These are phyloP conservation scores for Channa argus DNA, from an alignment of 2,113 vertebrate species.

Conservation along the genomic window DNA sequence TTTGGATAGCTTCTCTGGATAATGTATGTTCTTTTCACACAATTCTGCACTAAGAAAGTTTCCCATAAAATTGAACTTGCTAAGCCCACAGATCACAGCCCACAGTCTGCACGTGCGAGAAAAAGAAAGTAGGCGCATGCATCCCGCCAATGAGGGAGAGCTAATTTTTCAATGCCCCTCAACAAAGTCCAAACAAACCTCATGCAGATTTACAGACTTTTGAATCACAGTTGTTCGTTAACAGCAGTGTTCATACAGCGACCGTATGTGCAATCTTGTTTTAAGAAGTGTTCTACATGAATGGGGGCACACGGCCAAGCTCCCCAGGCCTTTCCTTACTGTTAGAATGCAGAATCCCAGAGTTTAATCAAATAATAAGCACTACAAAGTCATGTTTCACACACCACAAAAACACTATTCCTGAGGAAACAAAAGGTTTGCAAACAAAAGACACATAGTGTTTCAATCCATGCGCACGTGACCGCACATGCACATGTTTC, in stretches of 20 bases:
- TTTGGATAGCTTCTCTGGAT: slow-evolving; percentile 69
- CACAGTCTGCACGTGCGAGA: slow-evolving; percentile 38
- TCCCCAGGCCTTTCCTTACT: slow-evolving; percentile 46
- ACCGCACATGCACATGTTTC: slow-evolving; percentile 8
- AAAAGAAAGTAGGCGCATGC: slow-evolving; percentile 21
- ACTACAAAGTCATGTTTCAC: slow-evolving; percentile 35
- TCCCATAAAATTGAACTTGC: slow-evolving; percentile 52
- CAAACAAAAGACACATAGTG: slow-evolving; percentile 45
- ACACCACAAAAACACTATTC: slow-evolving; percentile 9
- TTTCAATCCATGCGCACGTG: background rate
- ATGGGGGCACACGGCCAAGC: slow-evolving; percentile 48
- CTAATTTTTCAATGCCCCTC: background rate
- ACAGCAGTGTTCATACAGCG: background rate
- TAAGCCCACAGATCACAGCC: slow-evolving; percentile 29
- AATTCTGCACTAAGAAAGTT: slow-evolving; percentile 71
- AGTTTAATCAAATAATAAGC: slow-evolving; percentile 58
- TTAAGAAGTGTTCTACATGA: slow-evolving; percentile 27
- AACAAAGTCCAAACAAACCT: slow-evolving; percentile 12
- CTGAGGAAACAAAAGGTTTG: slow-evolving; percentile 45
- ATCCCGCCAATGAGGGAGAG: slow-evolving; percentile 9
- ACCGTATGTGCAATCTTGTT: slow-evolving; percentile 3
- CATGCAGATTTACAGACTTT: slow-evolving; percentile 2
- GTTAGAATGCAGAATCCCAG: slow-evolving; percentile 49
- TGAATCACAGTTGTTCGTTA: background rate
- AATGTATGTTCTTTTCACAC: slow-evolving; percentile 70